Evolutionary conservation across 2,888 invertebrate species (phyloP), one percentile per base, ranked within the genome.

Genomic region (Harmothoe impar): DNA sequence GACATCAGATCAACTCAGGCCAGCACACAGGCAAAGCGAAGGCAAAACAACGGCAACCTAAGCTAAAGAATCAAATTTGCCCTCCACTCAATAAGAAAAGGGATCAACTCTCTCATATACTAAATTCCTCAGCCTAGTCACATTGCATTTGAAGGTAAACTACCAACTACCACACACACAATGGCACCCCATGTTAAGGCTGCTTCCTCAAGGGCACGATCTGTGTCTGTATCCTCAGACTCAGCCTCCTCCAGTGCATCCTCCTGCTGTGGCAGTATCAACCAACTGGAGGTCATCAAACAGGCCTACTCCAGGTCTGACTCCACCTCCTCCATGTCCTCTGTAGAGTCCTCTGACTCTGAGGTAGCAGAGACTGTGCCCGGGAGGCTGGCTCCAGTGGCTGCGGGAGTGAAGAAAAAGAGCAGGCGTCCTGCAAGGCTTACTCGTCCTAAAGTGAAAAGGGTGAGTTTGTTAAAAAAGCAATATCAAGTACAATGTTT

Each of bases 271-370:
- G 62, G 62, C 12, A n/a, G 62, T 20, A 15, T 62, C 23, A 62
- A 20, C n/a, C 62, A 62, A n/a, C 62, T 62, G 62, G 62, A 62
- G 23, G 62, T 62, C 62, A 62, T 62, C 62, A 62, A 15, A n/a
- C 62, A 62, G 20, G 62, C 62, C 62, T 62, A 62, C 20, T 62
- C 62, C 62, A 62, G 62, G 62, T 3, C 62, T n/a, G 62, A 62
- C 62, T 62, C 62, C 62, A n/a, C 62, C 62, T 20, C 20, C 62
- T 62, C 62, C 62, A 62, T 1, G 62, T 62, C 62, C 62, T 43
- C 43, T 43, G 43, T 43, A 43, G 62, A 62, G 62, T 5, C 62
- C 0, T 20, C n/a, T 20, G 20, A n/a, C 62, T 62, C 62, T 62
- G 62, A 62, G n/a, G 12, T n/a, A 20, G n/a, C 7, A 3, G 3